Evolutionary conservation across 1,140 invertebrate species (phyloP).

Genomic region (Saxidomus purpurata): DNA sequence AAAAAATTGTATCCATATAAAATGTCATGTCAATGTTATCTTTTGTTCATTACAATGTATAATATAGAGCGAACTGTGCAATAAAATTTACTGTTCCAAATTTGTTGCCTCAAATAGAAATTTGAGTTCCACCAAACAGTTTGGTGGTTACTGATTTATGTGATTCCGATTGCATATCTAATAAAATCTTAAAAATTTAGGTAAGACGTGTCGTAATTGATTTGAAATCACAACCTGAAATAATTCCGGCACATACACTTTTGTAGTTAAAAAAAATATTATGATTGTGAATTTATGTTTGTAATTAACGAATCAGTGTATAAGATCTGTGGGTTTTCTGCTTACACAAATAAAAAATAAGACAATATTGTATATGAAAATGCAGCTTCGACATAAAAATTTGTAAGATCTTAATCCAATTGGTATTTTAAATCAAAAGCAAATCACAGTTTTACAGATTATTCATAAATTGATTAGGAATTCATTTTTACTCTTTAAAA

Average conservation of each 20-base stretch:
- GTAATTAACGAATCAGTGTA: too few species aligned
- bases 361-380: conserved; percentile 1
- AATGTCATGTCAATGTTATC: neutral
- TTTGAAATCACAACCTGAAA: too few species aligned
- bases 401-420: neutral
- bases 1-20: conserved; percentile 14
- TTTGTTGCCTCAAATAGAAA: too few species aligned
- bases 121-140: too few species aligned
- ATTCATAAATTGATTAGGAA: neutral
- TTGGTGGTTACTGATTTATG: too few species aligned
- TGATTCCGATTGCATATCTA: too few species aligned
- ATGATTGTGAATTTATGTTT: too few species aligned
- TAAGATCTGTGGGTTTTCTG: too few species aligned
- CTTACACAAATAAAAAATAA: neutral
- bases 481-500: neutral
- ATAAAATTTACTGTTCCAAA: neutral
- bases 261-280: too few species aligned
- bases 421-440: neutral
- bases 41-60: neutral
- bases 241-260: too few species aligned
- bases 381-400: neutral
- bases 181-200: too few species aligned
- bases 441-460: neutral
- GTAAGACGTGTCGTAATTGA: too few species aligned
- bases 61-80: neutral